Evolutionary conservation across 2,888 invertebrate genomes (phyloP), one percentile per base, ranked within the genome.

Genomic region (Metalampra italica): DNA sequence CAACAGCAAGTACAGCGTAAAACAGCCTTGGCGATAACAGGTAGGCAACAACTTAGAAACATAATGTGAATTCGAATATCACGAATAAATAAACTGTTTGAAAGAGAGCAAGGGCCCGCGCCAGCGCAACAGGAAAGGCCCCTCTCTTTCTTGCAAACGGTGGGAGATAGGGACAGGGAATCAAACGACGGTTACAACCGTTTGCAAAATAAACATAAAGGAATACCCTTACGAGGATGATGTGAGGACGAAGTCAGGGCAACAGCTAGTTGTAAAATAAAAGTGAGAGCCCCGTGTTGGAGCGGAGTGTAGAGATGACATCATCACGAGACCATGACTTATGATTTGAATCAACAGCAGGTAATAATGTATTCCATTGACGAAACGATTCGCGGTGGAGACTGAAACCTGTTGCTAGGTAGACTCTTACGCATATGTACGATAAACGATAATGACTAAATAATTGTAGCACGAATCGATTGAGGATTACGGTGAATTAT

Each of bases 241-340:
- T n/a, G n/a, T n/a, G n/a, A n/a, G n/a, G n/a, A 22, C 22, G 22
- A 22, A 22, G 22, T 22, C n/a, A n/a, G n/a, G 22, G 22, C 5
- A 22, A 22, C n/a, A n/a, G n/a, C 22, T 22, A 22, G 22, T 22
- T 3, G 5, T 5, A 22, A 22, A 85, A 80, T 77, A 83, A 79
- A 78, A 71, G 68, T 67, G 67, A 62, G 78, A 76, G 75, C 78
- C 79, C 76, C 75, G 79, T 75, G 64, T 67, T 68, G 62, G 36
- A 66, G 68, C 67, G 60, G 64, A 34, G 40, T 22, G 22, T 22
- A 22, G 2, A 22, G 43, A 51, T 45, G 45, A 30, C 11, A 52
- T 65, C 79, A 82, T 88, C 88, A 88, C 86, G 86, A 88, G 88
- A 88, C 69, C 82, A 71, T 72, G 68, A 74, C 77, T 85, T 85